phyloP scores from a whole-genome alignment of 2,888 invertebrate species.

The Frankliniella fusca region DNA sequence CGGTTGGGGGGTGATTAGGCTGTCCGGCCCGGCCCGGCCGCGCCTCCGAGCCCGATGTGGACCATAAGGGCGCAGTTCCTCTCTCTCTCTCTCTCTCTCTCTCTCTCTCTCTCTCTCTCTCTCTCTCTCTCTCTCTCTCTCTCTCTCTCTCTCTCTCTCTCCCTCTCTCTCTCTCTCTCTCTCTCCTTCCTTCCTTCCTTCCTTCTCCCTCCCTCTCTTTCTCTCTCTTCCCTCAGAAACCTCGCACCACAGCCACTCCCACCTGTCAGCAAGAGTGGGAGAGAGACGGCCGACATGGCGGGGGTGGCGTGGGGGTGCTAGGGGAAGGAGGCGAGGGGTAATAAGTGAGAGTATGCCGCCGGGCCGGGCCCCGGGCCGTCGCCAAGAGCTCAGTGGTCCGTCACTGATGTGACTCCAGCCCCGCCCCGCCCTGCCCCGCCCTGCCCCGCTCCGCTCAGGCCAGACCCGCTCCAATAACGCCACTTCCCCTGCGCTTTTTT shows the following conservation, averaged over 20 bases:
- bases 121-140: background rate
- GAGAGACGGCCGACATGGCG: background rate
- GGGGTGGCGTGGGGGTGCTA: no score
- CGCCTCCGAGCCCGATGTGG: no score
- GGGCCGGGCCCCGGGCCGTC: no score
- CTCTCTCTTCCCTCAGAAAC: background rate
- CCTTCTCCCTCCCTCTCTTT: no score
- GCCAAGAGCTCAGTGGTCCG: background rate
- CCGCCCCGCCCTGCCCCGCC: background rate
- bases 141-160: background rate
- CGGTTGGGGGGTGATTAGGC: no score
- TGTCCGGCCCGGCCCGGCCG: no score
- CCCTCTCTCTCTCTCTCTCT: background rate
- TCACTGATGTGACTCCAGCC: conserved; percentile 16
- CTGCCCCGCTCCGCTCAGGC: background rate
- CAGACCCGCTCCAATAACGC: conserved; percentile 1
- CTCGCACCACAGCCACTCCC: background rate
- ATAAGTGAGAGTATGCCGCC: no score
- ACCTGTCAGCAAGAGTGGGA: background rate
- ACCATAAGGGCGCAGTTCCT: background rate
- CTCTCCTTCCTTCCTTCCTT: background rate
- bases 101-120: background rate
- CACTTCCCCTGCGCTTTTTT: conserved; percentile 11
- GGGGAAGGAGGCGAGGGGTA: background rate
- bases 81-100: background rate